These are phyloP conservation scores for Diadegma fenestrale DNA, from an alignment of 2,888 invertebrate species.

Conservation along the genomic window DNA sequence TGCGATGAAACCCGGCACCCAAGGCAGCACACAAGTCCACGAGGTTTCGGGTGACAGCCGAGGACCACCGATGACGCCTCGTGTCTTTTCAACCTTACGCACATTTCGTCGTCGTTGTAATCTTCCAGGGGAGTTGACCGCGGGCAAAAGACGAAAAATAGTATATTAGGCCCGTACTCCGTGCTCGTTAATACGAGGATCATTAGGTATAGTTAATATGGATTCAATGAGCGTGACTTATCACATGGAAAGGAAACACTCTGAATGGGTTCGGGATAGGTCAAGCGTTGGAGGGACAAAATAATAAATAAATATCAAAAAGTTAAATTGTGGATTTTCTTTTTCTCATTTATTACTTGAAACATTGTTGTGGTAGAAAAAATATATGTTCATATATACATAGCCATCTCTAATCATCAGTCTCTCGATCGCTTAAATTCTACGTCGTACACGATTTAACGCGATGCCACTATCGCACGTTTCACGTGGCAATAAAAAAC, in stretches of 20 bases:
- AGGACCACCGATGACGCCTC: constrained; percentile 83
- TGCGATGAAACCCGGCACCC: constrained; percentile 84
- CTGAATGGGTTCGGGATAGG: not conserved
- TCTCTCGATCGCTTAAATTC: constrained; percentile 64
- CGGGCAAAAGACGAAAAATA: constrained; percentile 30
- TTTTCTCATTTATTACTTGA: constrained; percentile 54
- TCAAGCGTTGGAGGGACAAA: not conserved
- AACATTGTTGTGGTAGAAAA: constrained; percentile 45
- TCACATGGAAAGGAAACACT: not conserved
- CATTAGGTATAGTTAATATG: constrained; percentile 19
- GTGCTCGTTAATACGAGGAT: constrained; percentile 4
- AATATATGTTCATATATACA: constrained; percentile 44
- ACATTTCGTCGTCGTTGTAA: constrained; percentile 45
- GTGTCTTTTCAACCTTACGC: constrained; percentile 54
- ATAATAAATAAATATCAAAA: not conserved
- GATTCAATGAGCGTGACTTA: constrained; percentile 15
- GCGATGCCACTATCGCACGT: constrained; percentile 45
- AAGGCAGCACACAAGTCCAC: constrained; percentile 74
- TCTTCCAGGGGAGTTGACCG: constrained; percentile 45
- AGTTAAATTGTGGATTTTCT: constrained; percentile 21
- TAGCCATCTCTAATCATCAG: constrained; percentile 59
- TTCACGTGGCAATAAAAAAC: constrained; percentile 41
- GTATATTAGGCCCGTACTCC: constrained; percentile 13
- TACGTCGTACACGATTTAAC: constrained; percentile 26
- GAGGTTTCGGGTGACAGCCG: constrained; percentile 83